These are phyloP conservation scores for Protobothrops mucrosquamatus DNA, from an alignment of 2,113 vertebrate species.

Conservation along the genomic window DNA sequence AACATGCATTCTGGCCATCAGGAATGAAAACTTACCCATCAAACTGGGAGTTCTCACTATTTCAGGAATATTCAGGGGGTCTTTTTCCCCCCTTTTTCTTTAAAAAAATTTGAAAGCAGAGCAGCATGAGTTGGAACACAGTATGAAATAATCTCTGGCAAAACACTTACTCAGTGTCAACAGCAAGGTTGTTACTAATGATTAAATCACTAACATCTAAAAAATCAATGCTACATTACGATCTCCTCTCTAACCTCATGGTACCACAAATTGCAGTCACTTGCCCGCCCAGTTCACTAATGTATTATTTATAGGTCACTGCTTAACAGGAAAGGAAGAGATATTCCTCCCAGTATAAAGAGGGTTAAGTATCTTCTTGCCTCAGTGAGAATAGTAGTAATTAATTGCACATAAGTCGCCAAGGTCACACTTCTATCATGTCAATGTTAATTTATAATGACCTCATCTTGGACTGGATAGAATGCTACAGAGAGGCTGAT, in stretches of 20 bases:
- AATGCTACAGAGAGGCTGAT: neutral
- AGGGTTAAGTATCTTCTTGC: conserved; percentile 22
- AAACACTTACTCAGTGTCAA: neutral
- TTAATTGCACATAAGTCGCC: conserved; percentile 30
- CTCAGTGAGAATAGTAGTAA: neutral
- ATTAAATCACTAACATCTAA: neutral
- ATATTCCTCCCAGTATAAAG: neutral
- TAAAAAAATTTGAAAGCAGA: neutral
- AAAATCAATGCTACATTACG: neutral
- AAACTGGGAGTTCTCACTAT: neutral
- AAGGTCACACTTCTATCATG: conserved; percentile 22
- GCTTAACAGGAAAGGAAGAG: conserved; percentile 20
- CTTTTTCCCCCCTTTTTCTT: neutral
- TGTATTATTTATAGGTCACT: conserved; percentile 9
- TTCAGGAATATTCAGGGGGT: neutral
- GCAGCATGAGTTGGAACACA: rapidly evolving
- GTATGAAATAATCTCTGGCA: neutral
- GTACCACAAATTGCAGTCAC: neutral
- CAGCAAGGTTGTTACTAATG: neutral
- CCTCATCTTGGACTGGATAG: neutral
- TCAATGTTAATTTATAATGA: conserved; percentile 24
- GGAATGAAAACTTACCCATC: neutral
- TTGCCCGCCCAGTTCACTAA: neutral
- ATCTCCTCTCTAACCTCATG: conserved; percentile 15
- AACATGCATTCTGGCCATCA: neutral